Percentiles rank a stretch among this genome's conserved stretches.
These are phyloP conservation scores for Psilopogon haemacephalus DNA, from an alignment of 2,113 vertebrate species.

Conservation along the genomic window DNA sequence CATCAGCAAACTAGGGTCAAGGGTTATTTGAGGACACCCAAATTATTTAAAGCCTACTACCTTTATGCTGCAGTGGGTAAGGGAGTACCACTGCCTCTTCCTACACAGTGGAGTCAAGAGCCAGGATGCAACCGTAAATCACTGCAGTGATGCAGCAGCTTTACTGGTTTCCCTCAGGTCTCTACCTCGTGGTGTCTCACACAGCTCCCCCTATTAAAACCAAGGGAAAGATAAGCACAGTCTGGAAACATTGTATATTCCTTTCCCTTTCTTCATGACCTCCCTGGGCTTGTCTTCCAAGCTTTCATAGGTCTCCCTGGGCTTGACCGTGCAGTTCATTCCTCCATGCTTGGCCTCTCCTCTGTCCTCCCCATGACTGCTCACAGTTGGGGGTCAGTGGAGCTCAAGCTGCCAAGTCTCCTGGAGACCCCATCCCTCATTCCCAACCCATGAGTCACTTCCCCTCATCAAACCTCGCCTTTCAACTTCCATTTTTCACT, in stretches of 20 bases:
- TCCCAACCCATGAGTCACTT: conserved; percentile 55
- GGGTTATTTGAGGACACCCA: not conserved
- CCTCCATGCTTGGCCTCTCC: conserved; percentile 35
- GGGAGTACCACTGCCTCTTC: not conserved
- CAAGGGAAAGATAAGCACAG: not conserved
- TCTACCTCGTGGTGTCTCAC: not conserved
- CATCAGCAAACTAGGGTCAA: too few species aligned
- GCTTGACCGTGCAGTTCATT: not conserved
- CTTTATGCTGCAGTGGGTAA: not conserved
- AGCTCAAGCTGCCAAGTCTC: not conserved
- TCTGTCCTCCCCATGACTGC: not conserved
- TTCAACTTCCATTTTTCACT: conserved; percentile 56
- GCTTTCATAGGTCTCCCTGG: conserved; percentile 37
- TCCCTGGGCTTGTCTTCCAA: conserved; percentile 13
- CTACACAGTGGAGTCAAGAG: not conserved
- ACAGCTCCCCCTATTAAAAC: not conserved
- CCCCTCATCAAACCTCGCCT: conserved; percentile 42
- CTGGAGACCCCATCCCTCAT: conserved; percentile 38
- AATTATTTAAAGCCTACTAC: not conserved
- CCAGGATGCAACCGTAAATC: not conserved
- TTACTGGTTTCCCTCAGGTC: not conserved
- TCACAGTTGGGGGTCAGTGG: conserved; percentile 8
- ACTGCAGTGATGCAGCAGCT: not conserved
- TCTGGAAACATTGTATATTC: not conserved
- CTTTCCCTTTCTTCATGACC: conserved; percentile 9